Conservation (phyloP, 2,797 vertebrate species). For the Sebastes cheni region DNA sequence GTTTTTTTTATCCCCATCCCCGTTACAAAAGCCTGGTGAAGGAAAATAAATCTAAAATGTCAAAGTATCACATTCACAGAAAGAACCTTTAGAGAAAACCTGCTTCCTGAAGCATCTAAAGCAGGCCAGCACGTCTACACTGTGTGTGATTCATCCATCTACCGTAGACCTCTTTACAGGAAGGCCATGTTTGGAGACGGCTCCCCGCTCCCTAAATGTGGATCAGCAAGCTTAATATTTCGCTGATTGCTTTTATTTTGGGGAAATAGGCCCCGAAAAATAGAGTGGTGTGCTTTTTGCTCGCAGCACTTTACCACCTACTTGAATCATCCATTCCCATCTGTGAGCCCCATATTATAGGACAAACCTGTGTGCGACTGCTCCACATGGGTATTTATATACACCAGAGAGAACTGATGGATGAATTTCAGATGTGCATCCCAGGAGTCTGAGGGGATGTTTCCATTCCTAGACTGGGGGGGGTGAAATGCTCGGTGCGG, state of each 20-base stretch:
- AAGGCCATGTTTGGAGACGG: constrained; percentile 16
- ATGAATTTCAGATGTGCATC: constrained; percentile 78
- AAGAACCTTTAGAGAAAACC: constrained; percentile 29
- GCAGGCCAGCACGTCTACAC: constrained; percentile 20
- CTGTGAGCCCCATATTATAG: constrained; percentile 61
- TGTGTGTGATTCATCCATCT: constrained; percentile 19
- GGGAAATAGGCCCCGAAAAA: constrained; percentile 48
- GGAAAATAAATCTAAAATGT: constrained; percentile 41
- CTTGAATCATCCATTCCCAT: constrained; percentile 62
- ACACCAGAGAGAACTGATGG: constrained; percentile 72
- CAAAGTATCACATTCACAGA: constrained; percentile 36
- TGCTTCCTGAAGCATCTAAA: constrained; percentile 32
- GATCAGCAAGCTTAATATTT: constrained; percentile 63
- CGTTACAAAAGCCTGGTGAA: neutral
- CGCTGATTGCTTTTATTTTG: constrained; percentile 67
- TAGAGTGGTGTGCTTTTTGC: constrained; percentile 25
- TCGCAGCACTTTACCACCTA: constrained; percentile 50
- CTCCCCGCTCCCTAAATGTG: constrained; percentile 50
- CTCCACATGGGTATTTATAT: constrained; percentile 75
- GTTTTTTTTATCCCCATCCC: neutral
- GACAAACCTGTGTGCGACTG: constrained; percentile 54
- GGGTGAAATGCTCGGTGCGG: constrained; percentile 5
- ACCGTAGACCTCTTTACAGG: constrained; percentile 22
- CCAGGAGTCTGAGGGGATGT: constrained; percentile 59
- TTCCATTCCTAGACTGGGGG: constrained; percentile 64